phyloP scores from a whole-genome alignment of 1,140 invertebrate species.

The Bilobella aurantiaca region DNA sequence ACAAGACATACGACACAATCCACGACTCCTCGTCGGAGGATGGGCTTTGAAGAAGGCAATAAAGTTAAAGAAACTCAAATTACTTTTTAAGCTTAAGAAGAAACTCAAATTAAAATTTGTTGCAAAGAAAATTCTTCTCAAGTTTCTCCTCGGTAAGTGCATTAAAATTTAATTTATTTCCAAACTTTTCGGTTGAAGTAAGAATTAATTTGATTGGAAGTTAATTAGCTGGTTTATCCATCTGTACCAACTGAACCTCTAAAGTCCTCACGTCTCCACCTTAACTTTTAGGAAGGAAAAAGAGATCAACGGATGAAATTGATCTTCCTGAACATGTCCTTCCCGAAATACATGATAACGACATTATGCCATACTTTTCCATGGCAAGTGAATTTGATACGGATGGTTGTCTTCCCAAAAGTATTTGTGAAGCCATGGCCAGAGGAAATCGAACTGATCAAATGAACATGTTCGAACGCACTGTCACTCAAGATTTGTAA shows the following conservation, averaged over 20 bases:
- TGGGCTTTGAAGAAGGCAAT: constrained; percentile 23
- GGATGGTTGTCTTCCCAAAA: constrained; percentile 21
- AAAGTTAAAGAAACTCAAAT: constrained; percentile 18
- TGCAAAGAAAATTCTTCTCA: constrained; percentile 18
- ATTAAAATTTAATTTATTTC: not conserved
- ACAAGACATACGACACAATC: constrained; percentile 7
- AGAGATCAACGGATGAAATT: constrained; percentile 9
- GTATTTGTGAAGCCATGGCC: constrained; percentile 22
- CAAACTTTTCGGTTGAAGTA: too few species aligned
- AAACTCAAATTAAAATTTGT: constrained; percentile 19
- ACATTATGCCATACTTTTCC: constrained; percentile 18
- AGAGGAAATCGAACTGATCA: constrained; percentile 15
- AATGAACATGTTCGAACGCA: constrained; percentile 17
- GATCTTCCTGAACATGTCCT: constrained; percentile 9
- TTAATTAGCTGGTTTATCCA: too few species aligned
- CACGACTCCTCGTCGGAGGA: constrained; percentile 11
- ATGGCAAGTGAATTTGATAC: constrained; percentile 21
- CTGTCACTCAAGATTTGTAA: constrained; percentile 9
- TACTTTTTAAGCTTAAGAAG: constrained; percentile 20
- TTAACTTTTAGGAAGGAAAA: constrained; percentile 1
- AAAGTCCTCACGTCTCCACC: not conserved
- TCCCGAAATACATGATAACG: constrained; percentile 17
- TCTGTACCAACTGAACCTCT: too few species aligned
- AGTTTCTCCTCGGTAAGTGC: constrained; percentile 9
- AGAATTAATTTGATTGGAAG: too few species aligned